phyloP scores from a whole-genome alignment of 2,888 invertebrate species.

The Dasypogon diadema region DNA sequence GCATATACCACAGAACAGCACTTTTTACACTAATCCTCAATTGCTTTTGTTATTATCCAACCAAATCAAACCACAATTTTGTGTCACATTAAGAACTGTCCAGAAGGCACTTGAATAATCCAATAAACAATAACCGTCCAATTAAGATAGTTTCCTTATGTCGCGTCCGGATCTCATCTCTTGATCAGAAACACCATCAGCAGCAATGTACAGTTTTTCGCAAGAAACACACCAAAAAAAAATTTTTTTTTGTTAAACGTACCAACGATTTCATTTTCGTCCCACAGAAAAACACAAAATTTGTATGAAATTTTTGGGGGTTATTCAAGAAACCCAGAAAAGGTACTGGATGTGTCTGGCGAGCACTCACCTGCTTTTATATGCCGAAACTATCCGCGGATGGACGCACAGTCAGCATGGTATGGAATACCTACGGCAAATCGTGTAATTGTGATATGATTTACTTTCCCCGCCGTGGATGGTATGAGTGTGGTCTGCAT shows the following conservation, averaged over 20 bases:
- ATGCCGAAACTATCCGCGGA: slow-evolving; percentile 56
- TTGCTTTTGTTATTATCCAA: no score
- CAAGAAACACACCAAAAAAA: background rate
- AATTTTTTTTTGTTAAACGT: slow-evolving; percentile 58
- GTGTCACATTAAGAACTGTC: no score
- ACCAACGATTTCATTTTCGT: slow-evolving; percentile 67
- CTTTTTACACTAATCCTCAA: no score
- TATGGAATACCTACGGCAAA: slow-evolving; percentile 35
- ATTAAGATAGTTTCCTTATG: no score
- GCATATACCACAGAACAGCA: no score
- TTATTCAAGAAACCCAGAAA: slow-evolving; percentile 68
- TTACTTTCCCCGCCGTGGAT: slow-evolving; percentile 53
- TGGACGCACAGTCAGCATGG: slow-evolving; percentile 43
- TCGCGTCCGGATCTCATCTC: no score
- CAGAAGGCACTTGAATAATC: background rate
- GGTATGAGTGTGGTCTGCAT: slow-evolving; percentile 31
- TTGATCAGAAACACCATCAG: no score
- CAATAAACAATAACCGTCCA: slow-evolving; percentile 2
- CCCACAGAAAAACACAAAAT: slow-evolving; percentile 29
- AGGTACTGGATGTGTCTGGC: slow-evolving; percentile 68
- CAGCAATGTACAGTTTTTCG: no score
- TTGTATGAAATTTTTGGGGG: slow-evolving; percentile 59
- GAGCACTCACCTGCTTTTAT: slow-evolving; percentile 67
- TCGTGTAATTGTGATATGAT: slow-evolving; percentile 52
- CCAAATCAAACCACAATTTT: background rate